Conservation (phyloP, 2,888 invertebrate genomes). For the Conistra vaccinii region DNA sequence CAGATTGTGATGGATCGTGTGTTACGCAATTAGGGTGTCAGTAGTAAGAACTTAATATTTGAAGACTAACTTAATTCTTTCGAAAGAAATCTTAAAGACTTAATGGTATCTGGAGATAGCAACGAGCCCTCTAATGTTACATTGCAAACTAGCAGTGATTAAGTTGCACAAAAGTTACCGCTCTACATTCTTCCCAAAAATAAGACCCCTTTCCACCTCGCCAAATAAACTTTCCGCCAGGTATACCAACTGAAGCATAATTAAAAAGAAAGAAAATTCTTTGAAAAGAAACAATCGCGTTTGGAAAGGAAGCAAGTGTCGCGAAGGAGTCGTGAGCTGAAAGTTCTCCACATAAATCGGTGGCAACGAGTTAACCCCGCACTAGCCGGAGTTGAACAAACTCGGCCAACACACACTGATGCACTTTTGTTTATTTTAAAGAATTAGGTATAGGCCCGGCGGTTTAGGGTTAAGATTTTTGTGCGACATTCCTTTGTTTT, state of each 20-base stretch:
- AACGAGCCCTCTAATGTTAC: neutral
- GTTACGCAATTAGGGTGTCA: neutral
- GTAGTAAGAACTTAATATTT: neutral
- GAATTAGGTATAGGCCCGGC: constrained; percentile 59
- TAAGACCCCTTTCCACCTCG: constrained; percentile 11
- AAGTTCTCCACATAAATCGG: constrained; percentile 84
- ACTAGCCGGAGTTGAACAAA: constrained; percentile 82
- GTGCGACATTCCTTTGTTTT: constrained; percentile 33
- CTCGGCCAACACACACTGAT: constrained; percentile 79
- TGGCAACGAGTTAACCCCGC: constrained; percentile 84
- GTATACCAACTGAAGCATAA: constrained; percentile 66
- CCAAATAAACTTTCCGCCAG: constrained; percentile 63
- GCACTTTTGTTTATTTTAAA: constrained; percentile 71
- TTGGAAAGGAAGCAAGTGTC: constrained; percentile 81
- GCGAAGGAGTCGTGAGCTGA: constrained; percentile 79
- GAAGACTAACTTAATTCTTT: neutral
- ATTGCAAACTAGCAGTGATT: neutral
- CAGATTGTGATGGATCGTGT: too few species aligned
- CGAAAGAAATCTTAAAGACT: neutral
- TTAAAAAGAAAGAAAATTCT: constrained; percentile 72
- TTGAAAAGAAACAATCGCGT: constrained; percentile 78
- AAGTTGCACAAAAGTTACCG: neutral
- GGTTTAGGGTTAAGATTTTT: constrained; percentile 54
- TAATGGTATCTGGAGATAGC: neutral
- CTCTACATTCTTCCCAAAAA: constrained; percentile 12